A percentile compares a stretch with the other conserved stretches of the same genome.
These are phyloP conservation scores for Petromus typicus DNA, from an alignment of 2,113 vertebrate species.

Conservation along the genomic window DNA sequence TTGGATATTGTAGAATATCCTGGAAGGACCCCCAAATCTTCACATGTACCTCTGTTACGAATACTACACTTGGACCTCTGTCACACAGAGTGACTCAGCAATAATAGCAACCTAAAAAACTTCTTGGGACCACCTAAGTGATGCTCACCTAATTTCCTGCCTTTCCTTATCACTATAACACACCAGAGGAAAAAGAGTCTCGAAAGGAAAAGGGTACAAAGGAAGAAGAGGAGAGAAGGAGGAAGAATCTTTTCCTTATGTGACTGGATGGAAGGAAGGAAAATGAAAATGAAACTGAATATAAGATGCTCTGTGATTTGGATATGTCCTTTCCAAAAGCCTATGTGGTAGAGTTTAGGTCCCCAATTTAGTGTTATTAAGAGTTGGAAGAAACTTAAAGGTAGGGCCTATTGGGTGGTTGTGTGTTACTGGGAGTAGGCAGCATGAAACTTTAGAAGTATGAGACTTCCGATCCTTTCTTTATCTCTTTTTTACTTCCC, in stretches of 20 bases:
- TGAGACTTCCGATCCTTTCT: not conserved
- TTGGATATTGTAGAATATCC: not conserved
- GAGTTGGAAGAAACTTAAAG: not conserved
- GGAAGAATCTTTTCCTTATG: not conserved
- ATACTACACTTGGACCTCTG: not conserved
- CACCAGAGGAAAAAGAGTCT: not conserved
- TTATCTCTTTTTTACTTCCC: not conserved
- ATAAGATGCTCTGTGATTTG: not conserved
- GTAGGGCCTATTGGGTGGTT: not conserved
- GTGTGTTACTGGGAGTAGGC: not conserved
- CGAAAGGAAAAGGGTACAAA: not conserved
- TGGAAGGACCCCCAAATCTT: not conserved
- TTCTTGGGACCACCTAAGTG: not conserved
- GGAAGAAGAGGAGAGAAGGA: not conserved
- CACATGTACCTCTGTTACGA: not conserved
- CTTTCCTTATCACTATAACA: not conserved
- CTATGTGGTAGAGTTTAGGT: not conserved
- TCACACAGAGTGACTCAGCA: not conserved
- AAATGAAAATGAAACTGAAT: slow-evolving; percentile 23
- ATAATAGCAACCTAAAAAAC: not conserved
- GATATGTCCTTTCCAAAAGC: not conserved
- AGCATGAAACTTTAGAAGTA: not conserved
- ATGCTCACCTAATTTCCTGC: not conserved
- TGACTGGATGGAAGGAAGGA: not conserved
- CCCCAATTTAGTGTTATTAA: not conserved